Evolutionary conservation across 2,888 invertebrate species (phyloP), one percentile per base, ranked within the genome.

Genomic region (Aphidius colemani): DNA sequence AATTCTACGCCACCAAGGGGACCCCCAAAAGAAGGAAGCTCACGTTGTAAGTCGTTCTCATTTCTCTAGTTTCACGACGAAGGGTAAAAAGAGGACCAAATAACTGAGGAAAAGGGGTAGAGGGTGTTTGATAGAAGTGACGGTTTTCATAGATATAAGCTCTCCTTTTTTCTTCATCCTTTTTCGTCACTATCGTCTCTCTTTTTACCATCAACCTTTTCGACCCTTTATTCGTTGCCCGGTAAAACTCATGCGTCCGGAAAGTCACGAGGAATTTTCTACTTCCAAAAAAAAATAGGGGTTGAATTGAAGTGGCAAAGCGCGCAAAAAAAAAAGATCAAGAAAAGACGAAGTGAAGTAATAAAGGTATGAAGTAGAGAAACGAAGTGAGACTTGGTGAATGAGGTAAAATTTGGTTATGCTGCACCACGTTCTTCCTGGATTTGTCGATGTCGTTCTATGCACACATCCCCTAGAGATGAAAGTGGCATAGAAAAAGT

Each of bases 381-480:
- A 18, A 51, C 50, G 46, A 58, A 43, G 62, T 61, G 63, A 48
- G 13, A 59, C 59, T 55, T 67, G 60, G 45, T 65, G 69, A 69
- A 67, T 68, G 67, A 67, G 69, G 67, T 70, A 61, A 70, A 72
- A 77, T 75, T 79, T 78, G 78, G 73, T 78, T 81, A 79, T 80
- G 80, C 80, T 75, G 73, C 72, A 71, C 76, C 78, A 78, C 77
- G 78, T 77, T 71, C 72, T 66, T 71, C 73, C 71, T 71, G 77
- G 79, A 80, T 81, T 79, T 79, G 78, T 81, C 78, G 75, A 69
- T 75, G 80, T 81, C 80, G 72, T 58, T 59, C 64, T 56, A 59
- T 62, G 43, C 44, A 55, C 59, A 44, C 61, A 50, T 63, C 51
- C 30, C 30, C 30, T 5, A 30, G 30, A 30, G 30, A 30, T 30